Evolutionary conservation across 1,140 invertebrate genomes (phyloP).

Genomic region (Tetramorium parvispinum): DNA sequence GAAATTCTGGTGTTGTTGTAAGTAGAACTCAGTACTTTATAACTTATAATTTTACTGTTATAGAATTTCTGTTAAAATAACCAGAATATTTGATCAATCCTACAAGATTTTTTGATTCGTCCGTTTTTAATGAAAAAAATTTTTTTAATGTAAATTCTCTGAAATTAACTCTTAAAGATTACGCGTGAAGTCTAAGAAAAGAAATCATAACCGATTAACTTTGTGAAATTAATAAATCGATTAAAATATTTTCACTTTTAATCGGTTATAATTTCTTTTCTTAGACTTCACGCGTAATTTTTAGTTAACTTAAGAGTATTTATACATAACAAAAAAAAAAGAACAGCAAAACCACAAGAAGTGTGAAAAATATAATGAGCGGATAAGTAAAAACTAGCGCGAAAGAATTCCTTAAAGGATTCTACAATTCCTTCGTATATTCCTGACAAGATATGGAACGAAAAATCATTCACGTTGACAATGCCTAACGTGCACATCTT

Average conservation of each 20-base stretch:
- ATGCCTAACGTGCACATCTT: slow-evolving; percentile 37
- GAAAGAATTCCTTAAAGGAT: not conserved
- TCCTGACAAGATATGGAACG: slow-evolving; percentile 4
- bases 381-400: not conserved
- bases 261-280: not conserved
- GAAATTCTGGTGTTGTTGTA: no score
- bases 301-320: not conserved
- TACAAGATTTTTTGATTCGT: no score
- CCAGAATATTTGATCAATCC: no score
- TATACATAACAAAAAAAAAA: not conserved
- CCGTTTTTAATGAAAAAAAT: no score
- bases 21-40: no score
- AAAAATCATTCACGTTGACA: slow-evolving; percentile 59
- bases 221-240: not conserved
- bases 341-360: not conserved
- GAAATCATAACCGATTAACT: not conserved
- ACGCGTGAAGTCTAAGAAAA: not conserved
- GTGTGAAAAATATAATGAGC: not conserved
- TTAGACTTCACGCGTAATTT: not conserved
- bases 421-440: not conserved
- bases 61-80: no score
- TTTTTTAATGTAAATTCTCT: not conserved
- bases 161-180: not conserved
- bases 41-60: no score
- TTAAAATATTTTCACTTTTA: slow-evolving; percentile 23